Base-by-base conservation (phyloP, 2,888 invertebrate genomes). In the Micoletzkya japonica region DNA sequence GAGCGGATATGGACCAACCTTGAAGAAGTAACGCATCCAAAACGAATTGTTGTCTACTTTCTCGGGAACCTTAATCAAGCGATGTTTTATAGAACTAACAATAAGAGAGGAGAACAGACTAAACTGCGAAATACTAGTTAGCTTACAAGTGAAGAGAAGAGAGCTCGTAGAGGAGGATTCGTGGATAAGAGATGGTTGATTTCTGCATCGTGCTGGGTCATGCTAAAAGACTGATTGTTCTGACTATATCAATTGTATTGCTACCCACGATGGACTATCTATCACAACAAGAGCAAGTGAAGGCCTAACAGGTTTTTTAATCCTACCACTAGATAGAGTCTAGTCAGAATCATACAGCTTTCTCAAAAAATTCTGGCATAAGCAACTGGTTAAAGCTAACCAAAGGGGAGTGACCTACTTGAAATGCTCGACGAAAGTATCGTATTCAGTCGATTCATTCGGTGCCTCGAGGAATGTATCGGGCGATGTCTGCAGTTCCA, bases 1-100 rank as follows among this genome's bases (percentile, higher is more conserved):
- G 1, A 67, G 0, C 24, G 34, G 28, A 24, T 24, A 0, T 1
- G 24, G 87, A n/a, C 92, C 91, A 83, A 92, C 91, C 83, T 91
- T 91, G 88, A 92, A 93, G 82, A 92, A 89, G 86, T 92, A 93
- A 61, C 92, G 89, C 85, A 91, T 90, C 93, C 93, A 93, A 87
- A 93, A 93, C 73, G 91, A 89, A 28, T 90, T 89, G 81, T 92
- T 91, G 1, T 90, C 88, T 24, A 92, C 85, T 44, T 85, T 79
- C 14, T 86, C 79, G 17, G 88, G 88, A 37, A 88, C 91, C 89
- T 89, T 75, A 32, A 75, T 74, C 70, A 32, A 58, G 26, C 14
- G 24, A 17, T 24, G 44, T n/a, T n/a, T n/a, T n/a, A n/a, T n/a
- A n/a, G n/a, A n/a, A n/a, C n/a, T n/a, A n/a, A n/a, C n/a, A n/a